A percentile compares a stretch with the other conserved stretches of the same genome.
These are phyloP conservation scores for silkworm (Bombyx mori) DNA, from an alignment of 1,140 invertebrate genomes.

Conservation along the genomic window ASM3026992v2 NC_085123.1:9641001-9641500, in stretches of 20 bases:
- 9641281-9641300: slow-evolving; percentile 39
- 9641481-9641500: slow-evolving; percentile 9
- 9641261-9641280: slow-evolving; percentile 19
- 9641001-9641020: not conserved
- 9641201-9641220: not conserved
- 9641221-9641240: too few species aligned
- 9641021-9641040: slow-evolving; percentile 1
- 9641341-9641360: slow-evolving; percentile 71
- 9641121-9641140: slow-evolving; percentile 13
- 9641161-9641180: slow-evolving; percentile 21
- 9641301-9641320: slow-evolving; percentile 72
- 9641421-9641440: slow-evolving; percentile 73
- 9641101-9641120: slow-evolving; percentile 9
- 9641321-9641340: slow-evolving; percentile 71
- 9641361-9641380: slow-evolving; percentile 74
- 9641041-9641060: not conserved
- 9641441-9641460: slow-evolving; percentile 53
- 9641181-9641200: slow-evolving; percentile 8
- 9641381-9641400: slow-evolving; percentile 72
- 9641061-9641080: slow-evolving; percentile 7
- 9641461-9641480: slow-evolving; percentile 6
- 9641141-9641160: slow-evolving; percentile 15
- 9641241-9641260: slow-evolving; percentile 15
- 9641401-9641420: slow-evolving; percentile 74
- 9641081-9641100: slow-evolving; percentile 15